Evolutionary conservation across 2,888 invertebrate genomes (phyloP).

Genomic region (Lycocerus yunnanus): DNA sequence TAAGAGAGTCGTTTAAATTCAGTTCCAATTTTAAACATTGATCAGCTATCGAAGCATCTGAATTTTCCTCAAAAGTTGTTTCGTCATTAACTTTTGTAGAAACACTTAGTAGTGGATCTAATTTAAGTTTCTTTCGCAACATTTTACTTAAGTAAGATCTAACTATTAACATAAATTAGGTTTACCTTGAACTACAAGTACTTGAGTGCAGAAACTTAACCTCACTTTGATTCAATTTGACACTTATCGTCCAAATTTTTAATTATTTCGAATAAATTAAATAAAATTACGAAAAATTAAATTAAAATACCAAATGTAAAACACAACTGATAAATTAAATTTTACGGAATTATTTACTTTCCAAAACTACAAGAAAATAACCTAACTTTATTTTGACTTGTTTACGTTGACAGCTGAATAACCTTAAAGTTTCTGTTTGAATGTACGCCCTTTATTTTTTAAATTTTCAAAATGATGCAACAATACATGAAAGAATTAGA

Average conservation of each 20-base stretch:
- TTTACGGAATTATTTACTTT: neutral
- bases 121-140: conserved; percentile 35
- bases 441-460: neutral
- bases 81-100: neutral
- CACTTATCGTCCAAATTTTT: neutral
- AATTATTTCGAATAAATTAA: neutral
- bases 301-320: neutral
- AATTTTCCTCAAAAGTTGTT: neutral
- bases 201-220: neutral
- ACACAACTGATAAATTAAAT: neutral
- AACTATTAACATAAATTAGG: neutral
- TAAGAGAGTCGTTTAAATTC: conserved; percentile 57
- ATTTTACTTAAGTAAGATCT: conserved; percentile 16
- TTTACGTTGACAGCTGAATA: neutral
- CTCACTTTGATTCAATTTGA: neutral
- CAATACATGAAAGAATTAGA: conserved; percentile 88
- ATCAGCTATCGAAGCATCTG: conserved; percentile 25
- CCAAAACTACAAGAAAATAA: neutral
- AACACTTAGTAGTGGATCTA: conserved; percentile 16
- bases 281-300: neutral
- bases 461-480: conserved; percentile 68
- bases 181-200: neutral
- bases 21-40: conserved; percentile 46
- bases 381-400: neutral
- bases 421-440: neutral